Percentiles rank a stretch among this genome's conserved stretches.
Evolutionary conservation across 1,140 invertebrate genomes (phyloP).

Genomic region (Drosophila tristis): DNA sequence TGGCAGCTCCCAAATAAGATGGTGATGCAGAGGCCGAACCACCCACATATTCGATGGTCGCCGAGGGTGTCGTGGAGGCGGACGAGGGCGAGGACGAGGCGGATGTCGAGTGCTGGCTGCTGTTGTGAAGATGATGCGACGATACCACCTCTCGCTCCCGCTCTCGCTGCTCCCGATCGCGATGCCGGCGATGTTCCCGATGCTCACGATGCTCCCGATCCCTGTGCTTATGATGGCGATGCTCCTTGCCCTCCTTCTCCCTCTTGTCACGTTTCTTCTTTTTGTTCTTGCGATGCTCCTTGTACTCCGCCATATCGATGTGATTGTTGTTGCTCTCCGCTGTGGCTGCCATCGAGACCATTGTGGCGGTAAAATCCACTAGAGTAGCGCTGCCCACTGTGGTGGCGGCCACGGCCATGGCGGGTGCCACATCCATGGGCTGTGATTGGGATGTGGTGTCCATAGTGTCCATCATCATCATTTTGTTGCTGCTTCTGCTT

Average conservation of each 20-base stretch:
- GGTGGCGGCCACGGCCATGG: conserved; percentile 66
- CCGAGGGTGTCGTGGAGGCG: conserved; percentile 76
- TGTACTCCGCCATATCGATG: conserved; percentile 78
- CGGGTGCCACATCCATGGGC: conserved; percentile 74
- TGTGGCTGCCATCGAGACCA: conserved; percentile 72
- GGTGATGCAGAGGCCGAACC: conserved; percentile 77
- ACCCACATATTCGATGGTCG: conserved; percentile 75
- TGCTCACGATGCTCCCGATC: conserved; percentile 68
- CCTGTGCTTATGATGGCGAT: conserved; percentile 66
- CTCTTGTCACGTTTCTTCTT: conserved; percentile 83
- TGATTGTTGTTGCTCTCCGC: conserved; percentile 77
- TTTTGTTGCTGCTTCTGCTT: conserved; percentile 43
- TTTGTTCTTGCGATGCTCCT: conserved; percentile 81
- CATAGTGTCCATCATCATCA: conserved; percentile 84
- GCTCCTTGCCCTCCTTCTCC: conserved; percentile 75
- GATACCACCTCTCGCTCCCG: conserved; percentile 33
- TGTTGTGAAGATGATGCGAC: conserved; percentile 60
- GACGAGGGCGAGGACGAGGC: conserved; percentile 81
- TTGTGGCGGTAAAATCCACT: conserved; percentile 69
- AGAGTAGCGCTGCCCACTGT: conserved; percentile 43
- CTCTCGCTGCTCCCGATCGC: conserved; percentile 61
- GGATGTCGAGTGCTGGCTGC: conserved; percentile 75
- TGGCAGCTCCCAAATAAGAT: conserved; percentile 59
- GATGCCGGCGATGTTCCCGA: conserved; percentile 64
- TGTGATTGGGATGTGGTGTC: conserved; percentile 56